Evolutionary conservation across 2,888 invertebrate species (phyloP).

Genomic region (Drosophila pullipes): DNA sequence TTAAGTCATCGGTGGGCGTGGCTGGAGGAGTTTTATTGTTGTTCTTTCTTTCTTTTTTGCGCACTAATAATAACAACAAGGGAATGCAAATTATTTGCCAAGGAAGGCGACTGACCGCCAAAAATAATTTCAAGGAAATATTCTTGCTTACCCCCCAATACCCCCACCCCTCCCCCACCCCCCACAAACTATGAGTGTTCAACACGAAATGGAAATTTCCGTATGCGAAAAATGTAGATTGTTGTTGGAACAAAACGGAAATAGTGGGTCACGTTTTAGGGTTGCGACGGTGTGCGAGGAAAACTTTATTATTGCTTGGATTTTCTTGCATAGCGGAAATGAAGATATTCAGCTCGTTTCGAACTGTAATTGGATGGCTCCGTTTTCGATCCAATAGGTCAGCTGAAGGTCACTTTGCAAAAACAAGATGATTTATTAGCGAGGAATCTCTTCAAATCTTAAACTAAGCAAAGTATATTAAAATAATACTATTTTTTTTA

Average conservation of each 20-base stretch:
- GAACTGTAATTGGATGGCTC: neutral
- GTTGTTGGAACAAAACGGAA: slow-evolving; percentile 34
- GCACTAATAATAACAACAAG: slow-evolving; percentile 4
- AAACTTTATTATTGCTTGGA: slow-evolving; percentile 1
- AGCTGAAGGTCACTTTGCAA: slow-evolving; percentile 24
- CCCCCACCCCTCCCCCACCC: too few relatives aligned
- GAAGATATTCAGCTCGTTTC: slow-evolving; percentile 27
- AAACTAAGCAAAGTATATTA: neutral
- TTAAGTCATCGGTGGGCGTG: slow-evolving; percentile 1
- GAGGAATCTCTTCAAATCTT: neutral
- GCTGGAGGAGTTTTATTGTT: slow-evolving; percentile 1
- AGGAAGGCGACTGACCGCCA: slow-evolving; percentile 29
- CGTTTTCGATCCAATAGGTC: slow-evolving; percentile 1
- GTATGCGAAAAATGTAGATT: slow-evolving; percentile 1
- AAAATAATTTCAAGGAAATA: slow-evolving; percentile 44
- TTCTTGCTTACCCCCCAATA: slow-evolving; percentile 16
- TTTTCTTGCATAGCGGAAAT: slow-evolving; percentile 19
- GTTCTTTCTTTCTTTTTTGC: slow-evolving; percentile 8
- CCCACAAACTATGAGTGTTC: neutral
- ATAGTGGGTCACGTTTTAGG: slow-evolving; percentile 34
- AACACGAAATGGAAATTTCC: slow-evolving; percentile 40
- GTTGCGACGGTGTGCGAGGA: slow-evolving; percentile 26
- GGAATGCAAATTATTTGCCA: slow-evolving; percentile 16
- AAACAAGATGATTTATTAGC: neutral
- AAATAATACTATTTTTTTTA: neutral